Evolutionary conservation across 2,888 invertebrate species (phyloP).

Genomic region (Tinea semifulvella): DNA sequence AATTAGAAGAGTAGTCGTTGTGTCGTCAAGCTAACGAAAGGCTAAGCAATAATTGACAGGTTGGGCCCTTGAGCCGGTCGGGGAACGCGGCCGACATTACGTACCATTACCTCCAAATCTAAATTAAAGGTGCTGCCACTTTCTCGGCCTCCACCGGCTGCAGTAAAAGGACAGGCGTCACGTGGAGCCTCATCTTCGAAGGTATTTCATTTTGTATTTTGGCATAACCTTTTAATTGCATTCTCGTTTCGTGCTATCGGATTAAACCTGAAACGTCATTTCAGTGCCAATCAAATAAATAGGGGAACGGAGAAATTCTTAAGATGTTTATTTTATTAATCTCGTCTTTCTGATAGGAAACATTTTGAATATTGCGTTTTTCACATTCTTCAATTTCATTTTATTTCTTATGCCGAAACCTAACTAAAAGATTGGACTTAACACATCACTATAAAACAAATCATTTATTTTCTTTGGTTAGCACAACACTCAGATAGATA

Average conservation of each 20-base stretch:
- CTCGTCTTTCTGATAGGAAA: no score
- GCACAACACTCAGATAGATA: no score
- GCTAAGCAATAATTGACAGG: conserved; percentile 13
- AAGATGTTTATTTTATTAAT: background rate
- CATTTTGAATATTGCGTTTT: no score
- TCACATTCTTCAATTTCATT: no score
- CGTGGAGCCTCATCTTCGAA: background rate
- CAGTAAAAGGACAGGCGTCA: background rate
- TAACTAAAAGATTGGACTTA: no score
- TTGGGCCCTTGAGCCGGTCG: background rate
- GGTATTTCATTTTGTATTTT: conserved; percentile 12
- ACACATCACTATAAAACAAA: no score
- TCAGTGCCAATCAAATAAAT: background rate
- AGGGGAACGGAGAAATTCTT: background rate
- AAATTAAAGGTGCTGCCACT: conserved; percentile 19
- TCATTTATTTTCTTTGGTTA: no score
- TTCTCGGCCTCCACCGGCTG: background rate
- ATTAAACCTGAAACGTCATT: background rate
- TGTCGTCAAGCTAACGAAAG: conserved; percentile 7
- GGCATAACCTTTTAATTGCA: background rate
- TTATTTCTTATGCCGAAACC: no score
- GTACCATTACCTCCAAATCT: conserved; percentile 19
- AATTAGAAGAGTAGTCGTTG: conserved; percentile 9
- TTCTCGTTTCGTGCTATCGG: background rate
- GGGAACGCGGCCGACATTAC: conserved; percentile 14